Percentiles rank a stretch among this genome's conserved stretches.
phyloP scores from a whole-genome alignment of 2,797 vertebrate species.

The Gymnoscopelus microlampas region DNA sequence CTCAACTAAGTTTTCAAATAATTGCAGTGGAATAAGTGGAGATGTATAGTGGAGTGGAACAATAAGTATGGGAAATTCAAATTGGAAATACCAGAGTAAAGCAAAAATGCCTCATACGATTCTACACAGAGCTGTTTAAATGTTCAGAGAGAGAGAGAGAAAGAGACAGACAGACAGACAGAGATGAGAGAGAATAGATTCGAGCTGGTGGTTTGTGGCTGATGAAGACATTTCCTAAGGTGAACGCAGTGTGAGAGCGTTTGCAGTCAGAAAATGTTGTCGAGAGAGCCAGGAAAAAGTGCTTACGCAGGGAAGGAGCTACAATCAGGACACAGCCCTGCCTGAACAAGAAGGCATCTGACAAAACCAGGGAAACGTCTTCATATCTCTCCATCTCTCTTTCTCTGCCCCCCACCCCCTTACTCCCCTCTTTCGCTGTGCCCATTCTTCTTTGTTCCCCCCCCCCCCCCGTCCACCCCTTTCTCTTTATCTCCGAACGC shows the following conservation, averaged over 20 bases:
- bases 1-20: no score
- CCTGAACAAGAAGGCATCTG: not conserved
- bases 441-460: not conserved
- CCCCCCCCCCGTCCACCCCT: no score
- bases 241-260: no score
- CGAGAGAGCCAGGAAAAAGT: slow-evolving; percentile 7
- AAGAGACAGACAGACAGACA: slow-evolving; percentile 41
- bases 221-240: not conserved
- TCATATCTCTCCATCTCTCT: slow-evolving; percentile 20
- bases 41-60: no score
- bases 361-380: slow-evolving; percentile 18
- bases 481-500: slow-evolving; percentile 9
- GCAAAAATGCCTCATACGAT: no score
- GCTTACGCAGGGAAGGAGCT: not conserved
- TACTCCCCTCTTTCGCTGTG: slow-evolving; percentile 19
- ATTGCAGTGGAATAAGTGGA: no score
- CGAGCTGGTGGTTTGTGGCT: slow-evolving; percentile 38
- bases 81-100: no score
- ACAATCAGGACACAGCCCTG: not conserved
- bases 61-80: no score
- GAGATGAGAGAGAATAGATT: slow-evolving; percentile 24
- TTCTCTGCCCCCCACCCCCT: slow-evolving; percentile 19
- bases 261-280: not conserved
- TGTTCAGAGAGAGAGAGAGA: slow-evolving; percentile 3
- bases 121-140: no score